Percentiles rank a stretch among this genome's conserved stretches.
Conservation (phyloP, 2,888 invertebrate genomes). For the Subacronicta megacephala region DNA sequence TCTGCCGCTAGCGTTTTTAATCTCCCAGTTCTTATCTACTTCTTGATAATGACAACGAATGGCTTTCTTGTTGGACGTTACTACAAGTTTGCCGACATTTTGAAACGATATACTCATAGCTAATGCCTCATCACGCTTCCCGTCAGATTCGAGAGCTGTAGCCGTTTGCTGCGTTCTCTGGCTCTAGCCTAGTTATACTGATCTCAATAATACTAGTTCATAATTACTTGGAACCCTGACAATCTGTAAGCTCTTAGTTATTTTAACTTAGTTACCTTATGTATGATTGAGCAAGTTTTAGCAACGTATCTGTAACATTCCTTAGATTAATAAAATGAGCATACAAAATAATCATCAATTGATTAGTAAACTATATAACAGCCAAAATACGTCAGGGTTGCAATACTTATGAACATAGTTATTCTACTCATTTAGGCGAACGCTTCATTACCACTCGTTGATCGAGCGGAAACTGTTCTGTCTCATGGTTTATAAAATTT, state of each 20-base stretch:
- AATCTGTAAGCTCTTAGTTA: constrained; percentile 7
- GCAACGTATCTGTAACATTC: not conserved
- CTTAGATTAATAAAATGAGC: too few relatives aligned
- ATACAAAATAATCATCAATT: too few relatives aligned
- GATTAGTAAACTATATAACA: not conserved
- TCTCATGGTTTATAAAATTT: constrained; percentile 81
- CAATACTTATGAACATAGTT: constrained; percentile 68
- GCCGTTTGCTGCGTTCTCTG: constrained; percentile 76
- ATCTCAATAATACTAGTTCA: constrained; percentile 77
- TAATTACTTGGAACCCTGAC: constrained; percentile 64
- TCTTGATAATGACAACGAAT: constrained; percentile 73
- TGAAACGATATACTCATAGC: constrained; percentile 60
- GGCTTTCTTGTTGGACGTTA: constrained; percentile 62
- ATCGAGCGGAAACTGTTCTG: constrained; percentile 79
- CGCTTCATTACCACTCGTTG: constrained; percentile 82
- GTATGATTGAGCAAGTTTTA: not conserved
- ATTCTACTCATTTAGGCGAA: constrained; percentile 78
- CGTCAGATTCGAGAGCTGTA: constrained; percentile 76
- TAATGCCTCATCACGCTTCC: constrained; percentile 66
- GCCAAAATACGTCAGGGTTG: constrained; percentile 41
- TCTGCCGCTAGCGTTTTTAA: constrained; percentile 71
- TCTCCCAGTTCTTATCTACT: constrained; percentile 65
- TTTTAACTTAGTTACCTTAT: not conserved
- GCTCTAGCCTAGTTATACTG: constrained; percentile 77
- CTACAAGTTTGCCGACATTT: constrained; percentile 63